These are phyloP conservation scores for Pseudonaja textilis DNA, from an alignment of 2,113 vertebrate species.

Conservation along the genomic window DNA sequence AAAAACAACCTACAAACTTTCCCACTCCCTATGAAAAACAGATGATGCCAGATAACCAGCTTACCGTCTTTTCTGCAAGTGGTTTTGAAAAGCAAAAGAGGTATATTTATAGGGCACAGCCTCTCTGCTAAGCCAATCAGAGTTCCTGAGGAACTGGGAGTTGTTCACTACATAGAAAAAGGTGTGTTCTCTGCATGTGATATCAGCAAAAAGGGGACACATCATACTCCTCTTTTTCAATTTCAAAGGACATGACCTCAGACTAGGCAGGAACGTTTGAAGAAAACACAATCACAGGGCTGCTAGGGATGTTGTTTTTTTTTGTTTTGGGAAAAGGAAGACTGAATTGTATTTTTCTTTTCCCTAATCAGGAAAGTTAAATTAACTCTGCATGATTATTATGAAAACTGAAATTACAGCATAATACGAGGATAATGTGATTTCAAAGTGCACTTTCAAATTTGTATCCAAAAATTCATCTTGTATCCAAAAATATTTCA, in stretches of 20 bases:
- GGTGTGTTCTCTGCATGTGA: not conserved
- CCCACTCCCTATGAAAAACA: not conserved
- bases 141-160: slow-evolving; percentile 53
- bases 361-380: not conserved
- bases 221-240: not conserved
- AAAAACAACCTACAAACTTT: not conserved
- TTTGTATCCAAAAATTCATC: not conserved
- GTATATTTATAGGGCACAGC: slow-evolving; percentile 68
- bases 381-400: no score
- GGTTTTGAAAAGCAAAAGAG: not conserved
- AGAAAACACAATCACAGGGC: not conserved
- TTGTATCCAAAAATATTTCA: not conserved
- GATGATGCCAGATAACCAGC: slow-evolving; percentile 25
- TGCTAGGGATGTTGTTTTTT: not conserved
- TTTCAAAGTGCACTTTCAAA: not conserved
- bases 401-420: not conserved
- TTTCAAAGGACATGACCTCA: slow-evolving; percentile 7
- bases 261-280: not conserved
- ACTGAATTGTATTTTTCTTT: not conserved
- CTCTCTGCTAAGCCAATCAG: slow-evolving; percentile 64
- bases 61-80: slow-evolving; percentile 53
- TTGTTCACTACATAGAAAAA: slow-evolving; percentile 53
- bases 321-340: no score
- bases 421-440: not conserved
- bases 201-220: slow-evolving; percentile 23